Percentiles rank a stretch among this genome's conserved stretches.
phyloP scores from a whole-genome alignment of 2,797 vertebrate genomes.

The Sebastes taczanowskii region DNA sequence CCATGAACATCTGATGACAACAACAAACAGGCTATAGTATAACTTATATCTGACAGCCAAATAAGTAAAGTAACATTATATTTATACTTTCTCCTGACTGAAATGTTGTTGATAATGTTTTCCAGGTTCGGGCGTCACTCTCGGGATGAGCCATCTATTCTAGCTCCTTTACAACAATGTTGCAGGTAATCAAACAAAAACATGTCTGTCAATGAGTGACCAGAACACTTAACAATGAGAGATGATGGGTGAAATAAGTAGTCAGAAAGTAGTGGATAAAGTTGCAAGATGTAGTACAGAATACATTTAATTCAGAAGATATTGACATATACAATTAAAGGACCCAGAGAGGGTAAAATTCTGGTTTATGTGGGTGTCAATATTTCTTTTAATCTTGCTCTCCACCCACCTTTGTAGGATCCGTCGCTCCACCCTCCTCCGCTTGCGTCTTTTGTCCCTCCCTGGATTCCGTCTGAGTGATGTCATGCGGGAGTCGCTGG shows the following conservation, averaged over 20 bases:
- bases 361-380: too few relatives aligned
- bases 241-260: neutral
- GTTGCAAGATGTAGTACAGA: neutral
- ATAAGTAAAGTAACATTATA: neutral
- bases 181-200: slow-evolving; percentile 86
- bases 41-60: neutral
- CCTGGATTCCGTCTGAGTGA: too few relatives aligned
- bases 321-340: neutral
- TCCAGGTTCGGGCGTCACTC: slow-evolving; percentile 61
- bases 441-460: too few relatives aligned
- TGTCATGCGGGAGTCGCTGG: too few relatives aligned
- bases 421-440: too few relatives aligned
- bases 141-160: slow-evolving; percentile 62
- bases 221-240: neutral
- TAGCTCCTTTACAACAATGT: slow-evolving; percentile 90
- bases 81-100: neutral
- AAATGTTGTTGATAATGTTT: neutral
- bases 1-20: neutral
- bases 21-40: neutral
- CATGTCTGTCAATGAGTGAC: neutral
- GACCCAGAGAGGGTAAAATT: neutral
- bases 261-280: neutral
- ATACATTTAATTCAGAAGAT: neutral
- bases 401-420: too few relatives aligned
- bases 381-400: too few relatives aligned